phyloP scores from a whole-genome alignment of 1,140 invertebrate species.

The Drosophila pandora region DNA sequence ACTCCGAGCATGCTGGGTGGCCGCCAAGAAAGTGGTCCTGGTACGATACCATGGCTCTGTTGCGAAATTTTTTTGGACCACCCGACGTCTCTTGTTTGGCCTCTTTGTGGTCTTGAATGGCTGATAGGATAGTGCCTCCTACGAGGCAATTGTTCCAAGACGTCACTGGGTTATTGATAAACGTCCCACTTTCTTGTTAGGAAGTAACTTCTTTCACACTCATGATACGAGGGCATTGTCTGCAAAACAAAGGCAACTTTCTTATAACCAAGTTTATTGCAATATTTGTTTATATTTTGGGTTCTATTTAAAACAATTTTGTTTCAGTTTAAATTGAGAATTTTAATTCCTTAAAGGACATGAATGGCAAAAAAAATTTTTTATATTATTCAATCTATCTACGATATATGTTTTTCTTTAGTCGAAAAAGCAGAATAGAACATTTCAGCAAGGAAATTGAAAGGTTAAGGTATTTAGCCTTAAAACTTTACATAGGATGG shows the following conservation, averaged over 20 bases:
- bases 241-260: slow-evolving; percentile 39
- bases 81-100: slow-evolving; percentile 71
- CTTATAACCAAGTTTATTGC: slow-evolving; percentile 25
- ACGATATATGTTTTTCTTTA: no score
- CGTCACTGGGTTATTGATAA: slow-evolving; percentile 66
- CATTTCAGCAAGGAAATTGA: no score
- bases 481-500: no score
- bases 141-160: slow-evolving; percentile 62
- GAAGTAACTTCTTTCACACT: slow-evolving; percentile 42
- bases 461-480: no score
- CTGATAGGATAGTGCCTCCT: slow-evolving; percentile 58
- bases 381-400: no score
- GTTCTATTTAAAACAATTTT: slow-evolving; percentile 39
- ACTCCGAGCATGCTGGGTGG: slow-evolving; percentile 54
- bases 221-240: slow-evolving; percentile 32
- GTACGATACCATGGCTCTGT: slow-evolving; percentile 49
- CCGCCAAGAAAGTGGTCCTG: slow-evolving; percentile 30
- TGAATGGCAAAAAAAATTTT: no score
- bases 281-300: slow-evolving; percentile 36
- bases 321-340: background rate
- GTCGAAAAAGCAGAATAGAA: no score
- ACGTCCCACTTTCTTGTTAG: slow-evolving; percentile 77
- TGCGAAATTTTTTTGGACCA: slow-evolving; percentile 71
- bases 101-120: slow-evolving; percentile 80
- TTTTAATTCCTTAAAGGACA: background rate